These are phyloP conservation scores for Limulus polyphemus DNA, from an alignment of 2,888 invertebrate genomes.

Conservation along the genomic window DNA sequence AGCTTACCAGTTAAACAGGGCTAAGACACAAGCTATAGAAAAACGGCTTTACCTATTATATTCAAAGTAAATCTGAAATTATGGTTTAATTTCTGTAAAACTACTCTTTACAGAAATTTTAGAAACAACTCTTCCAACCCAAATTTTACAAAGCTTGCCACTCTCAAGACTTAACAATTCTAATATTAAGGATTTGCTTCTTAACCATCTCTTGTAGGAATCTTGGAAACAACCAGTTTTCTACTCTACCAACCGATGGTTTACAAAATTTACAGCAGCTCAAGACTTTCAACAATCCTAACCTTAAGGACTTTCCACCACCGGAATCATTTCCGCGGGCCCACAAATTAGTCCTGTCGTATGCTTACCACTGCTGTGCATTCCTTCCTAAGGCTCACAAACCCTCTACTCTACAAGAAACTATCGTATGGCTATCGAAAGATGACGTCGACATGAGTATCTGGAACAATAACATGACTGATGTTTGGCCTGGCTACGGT, in stretches of 20 bases:
- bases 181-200: too few relatives aligned
- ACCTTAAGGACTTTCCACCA: conserved; percentile 70
- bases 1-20: too few relatives aligned
- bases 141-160: too few relatives aligned
- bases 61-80: too few relatives aligned
- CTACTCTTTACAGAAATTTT: too few relatives aligned
- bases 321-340: conserved; percentile 76
- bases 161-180: too few relatives aligned
- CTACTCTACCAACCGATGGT: conserved; percentile 66
- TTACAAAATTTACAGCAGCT: conserved; percentile 65
- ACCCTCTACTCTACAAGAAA: conserved; percentile 21
- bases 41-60: too few relatives aligned
- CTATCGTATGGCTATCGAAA: conserved; percentile 24
- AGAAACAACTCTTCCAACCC: too few relatives aligned
- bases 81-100: too few relatives aligned
- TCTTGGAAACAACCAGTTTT: conserved; percentile 77
- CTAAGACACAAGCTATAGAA: too few relatives aligned
- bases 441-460: conserved; percentile 22
- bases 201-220: conserved; percentile 47
- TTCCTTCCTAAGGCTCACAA: conserved; percentile 47
- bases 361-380: conserved; percentile 93
- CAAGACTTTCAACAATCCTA: conserved; percentile 84
- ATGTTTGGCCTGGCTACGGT: conserved; percentile 53
- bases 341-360: conserved; percentile 70
- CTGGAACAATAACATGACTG: conserved; percentile 45